Evolutionary conservation across 2,113 vertebrate species (phyloP), one percentile per base, ranked within the genome.

Genomic region (Tor tambroides): DNA sequence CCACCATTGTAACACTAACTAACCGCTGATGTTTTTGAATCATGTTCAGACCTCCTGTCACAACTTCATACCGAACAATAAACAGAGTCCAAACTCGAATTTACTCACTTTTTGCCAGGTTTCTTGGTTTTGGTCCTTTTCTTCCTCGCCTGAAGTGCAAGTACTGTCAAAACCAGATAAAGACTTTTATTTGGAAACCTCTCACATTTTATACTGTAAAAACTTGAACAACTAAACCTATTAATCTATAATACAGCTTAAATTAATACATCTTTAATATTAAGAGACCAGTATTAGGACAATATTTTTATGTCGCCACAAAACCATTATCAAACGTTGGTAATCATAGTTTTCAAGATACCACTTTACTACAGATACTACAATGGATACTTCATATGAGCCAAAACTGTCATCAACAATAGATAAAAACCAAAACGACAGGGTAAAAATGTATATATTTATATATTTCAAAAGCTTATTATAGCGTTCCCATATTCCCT

Each of bases 81-180:
- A 12, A 2, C 11, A 10, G 41, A 11, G 10, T 32, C 30, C 35
- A 43, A 2, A n/a, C 71, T 74, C 1, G 5, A 74, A 26, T 74
- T 1, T 43, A 77, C 96, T 96, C 92, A 98, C 97, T 96, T 99
- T 92, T 96, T 97, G 89, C 94, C 95, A 89, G 95, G 93, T 92
- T 98, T 99, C 92, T 97, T 97, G 78, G 96, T 94, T 92, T 95
- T 98, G 89, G 95, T 96, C 93, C 97, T 95, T 91, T 98, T 98
- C 95, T 99, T 99, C 77, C 97, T 96, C 87, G 98, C 97, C 93
- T 99, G 97, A 87, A 98, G 95, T 46, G 96, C 97, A 87, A 98
- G 96, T 88, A 98, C 98, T 98, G 91, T 49, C 67, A 51, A 82
- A 15, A 87, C 71, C 51, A 26, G 59, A 86, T 82, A 81, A 65